Evolutionary conservation across 64 coral and sea anemone genomes (phyloP).

Genomic region (Pocillopora damicornis): DNA sequence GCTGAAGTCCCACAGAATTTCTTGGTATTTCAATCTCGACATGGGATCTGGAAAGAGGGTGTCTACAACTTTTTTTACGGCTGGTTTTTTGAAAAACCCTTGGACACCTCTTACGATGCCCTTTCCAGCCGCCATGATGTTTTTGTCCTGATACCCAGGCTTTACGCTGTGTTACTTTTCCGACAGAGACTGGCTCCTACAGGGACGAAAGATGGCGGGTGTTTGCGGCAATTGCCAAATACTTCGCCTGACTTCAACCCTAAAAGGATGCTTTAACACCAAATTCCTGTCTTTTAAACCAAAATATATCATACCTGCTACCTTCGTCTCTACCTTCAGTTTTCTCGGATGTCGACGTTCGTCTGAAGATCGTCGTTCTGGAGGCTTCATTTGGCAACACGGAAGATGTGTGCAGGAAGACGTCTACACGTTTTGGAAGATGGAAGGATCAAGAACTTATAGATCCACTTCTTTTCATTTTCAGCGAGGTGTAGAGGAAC

Average conservation of each 20-base stretch:
- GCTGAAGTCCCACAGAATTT: conserved; percentile 89
- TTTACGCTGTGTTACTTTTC: background rate
- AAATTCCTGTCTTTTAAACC: background rate
- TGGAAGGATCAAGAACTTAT: conserved; percentile 27
- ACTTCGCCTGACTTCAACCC: background rate
- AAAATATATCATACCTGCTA: background rate
- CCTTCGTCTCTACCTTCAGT: background rate
- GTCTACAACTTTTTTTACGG: conserved; percentile 63
- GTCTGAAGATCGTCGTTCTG: background rate
- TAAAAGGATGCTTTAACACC: background rate
- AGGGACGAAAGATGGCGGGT: background rate
- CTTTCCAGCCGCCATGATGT: conserved; percentile 31
- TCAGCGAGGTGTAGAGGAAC: background rate
- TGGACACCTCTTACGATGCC: conserved; percentile 39
- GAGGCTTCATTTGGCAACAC: background rate
- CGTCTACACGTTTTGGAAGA: background rate
- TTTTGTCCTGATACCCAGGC: background rate
- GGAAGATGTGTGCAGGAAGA: background rate
- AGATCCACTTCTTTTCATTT: conserved; percentile 11
- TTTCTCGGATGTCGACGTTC: conserved; percentile 1
- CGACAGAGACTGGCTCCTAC: background rate
- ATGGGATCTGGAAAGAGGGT: conserved; percentile 86
- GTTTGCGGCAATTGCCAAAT: background rate
- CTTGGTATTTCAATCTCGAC: conserved; percentile 72
- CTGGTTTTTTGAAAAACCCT: conserved; percentile 58